Evolutionary conservation across 2,113 vertebrate species (phyloP), one percentile per base, ranked within the genome.

Genomic region (Anhinga anhinga): DNA sequence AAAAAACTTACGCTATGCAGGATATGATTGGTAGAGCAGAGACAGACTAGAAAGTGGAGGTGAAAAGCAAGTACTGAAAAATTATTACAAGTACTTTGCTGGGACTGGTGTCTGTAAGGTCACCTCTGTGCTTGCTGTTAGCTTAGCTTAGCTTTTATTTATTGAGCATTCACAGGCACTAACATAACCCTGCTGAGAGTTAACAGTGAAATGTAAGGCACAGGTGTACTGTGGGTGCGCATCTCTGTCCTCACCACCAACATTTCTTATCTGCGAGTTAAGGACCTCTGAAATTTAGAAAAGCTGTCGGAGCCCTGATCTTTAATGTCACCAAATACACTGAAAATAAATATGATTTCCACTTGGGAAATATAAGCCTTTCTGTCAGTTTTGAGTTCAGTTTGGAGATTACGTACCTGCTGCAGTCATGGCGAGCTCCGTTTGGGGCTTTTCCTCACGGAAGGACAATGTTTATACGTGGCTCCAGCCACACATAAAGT

Each of bases 1-100:
- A 36, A 70, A 63, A 45, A 59, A 13, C 3, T 19, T 62, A 19
- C 0, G 2, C 32, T 32, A 0, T 42, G 16, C 26, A 20, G 50
- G 38, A 21, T 18, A 8, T 5, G n/a, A 15, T 11, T 16, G 17
- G 55, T 21, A 42, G 16, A 36, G n/a, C 44, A 70, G 42, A 50
- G 52, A 59, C 11, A 15, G 44, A 23, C 11, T 8, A 26, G 82
- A 47, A 63, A 38, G 19, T 7, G 16, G 29, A 85, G 56, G n/a
- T 55, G 15, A 82, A 61, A 81, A 72, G 13, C 36, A 29, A 79
- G 30, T 30, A 38, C 49, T 8, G 27, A n/a, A 83, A 53, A 77
- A 71, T 59, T 42, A n/a, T 16, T 40, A 9, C 16, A n/a, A 59
- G 18, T 47, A 21, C 27, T 50, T 61, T 59, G 44, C 23, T 38